phyloP scores from a whole-genome alignment of 2,113 vertebrate genomes.

The Menidia beryllina region DNA sequence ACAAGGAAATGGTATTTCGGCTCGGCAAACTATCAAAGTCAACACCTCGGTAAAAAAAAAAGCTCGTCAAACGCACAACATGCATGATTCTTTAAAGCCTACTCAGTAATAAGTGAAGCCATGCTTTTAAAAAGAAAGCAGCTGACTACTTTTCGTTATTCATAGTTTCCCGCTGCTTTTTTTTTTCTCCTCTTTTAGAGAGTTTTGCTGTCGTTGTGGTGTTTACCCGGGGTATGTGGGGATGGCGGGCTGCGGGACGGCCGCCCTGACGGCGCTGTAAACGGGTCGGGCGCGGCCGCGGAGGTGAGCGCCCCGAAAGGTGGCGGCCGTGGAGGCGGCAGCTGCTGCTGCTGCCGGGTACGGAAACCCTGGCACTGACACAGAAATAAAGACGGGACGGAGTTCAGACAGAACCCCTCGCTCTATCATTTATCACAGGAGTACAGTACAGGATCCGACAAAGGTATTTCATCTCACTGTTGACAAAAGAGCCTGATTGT shows the following conservation, averaged over 20 bases:
- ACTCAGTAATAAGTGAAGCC: conserved; percentile 18
- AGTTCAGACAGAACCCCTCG: background rate
- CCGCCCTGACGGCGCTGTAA: conserved; percentile 93
- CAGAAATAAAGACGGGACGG: background rate
- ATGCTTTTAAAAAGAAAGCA: conserved; percentile 43
- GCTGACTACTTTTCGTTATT: background rate
- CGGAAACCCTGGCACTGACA: conserved; percentile 96
- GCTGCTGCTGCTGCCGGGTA: conserved; percentile 90
- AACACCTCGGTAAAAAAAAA: conserved; percentile 36
- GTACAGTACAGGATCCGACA: too few relatives aligned
- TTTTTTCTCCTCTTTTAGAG: background rate
- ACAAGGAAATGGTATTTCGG: conserved; percentile 80
- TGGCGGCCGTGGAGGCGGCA: conserved; percentile 88
- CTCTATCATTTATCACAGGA: too few relatives aligned
- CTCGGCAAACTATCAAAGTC: conserved; percentile 51
- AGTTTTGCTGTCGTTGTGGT: background rate
- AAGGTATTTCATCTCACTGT: too few relatives aligned
- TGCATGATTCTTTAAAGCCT: conserved; percentile 40
- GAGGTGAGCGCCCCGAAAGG: conserved; percentile 95
- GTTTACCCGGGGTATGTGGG: conserved; percentile 84
- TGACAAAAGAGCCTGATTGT: too few relatives aligned
- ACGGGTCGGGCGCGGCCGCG: conserved; percentile 95
- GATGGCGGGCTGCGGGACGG: conserved; percentile 94
- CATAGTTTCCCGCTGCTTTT: background rate
- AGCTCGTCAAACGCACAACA: conserved; percentile 50